Percentiles rank a stretch among this genome's conserved stretches.
Conservation (phyloP, 2,113 vertebrate species). For the Struthidea cinerea region DNA sequence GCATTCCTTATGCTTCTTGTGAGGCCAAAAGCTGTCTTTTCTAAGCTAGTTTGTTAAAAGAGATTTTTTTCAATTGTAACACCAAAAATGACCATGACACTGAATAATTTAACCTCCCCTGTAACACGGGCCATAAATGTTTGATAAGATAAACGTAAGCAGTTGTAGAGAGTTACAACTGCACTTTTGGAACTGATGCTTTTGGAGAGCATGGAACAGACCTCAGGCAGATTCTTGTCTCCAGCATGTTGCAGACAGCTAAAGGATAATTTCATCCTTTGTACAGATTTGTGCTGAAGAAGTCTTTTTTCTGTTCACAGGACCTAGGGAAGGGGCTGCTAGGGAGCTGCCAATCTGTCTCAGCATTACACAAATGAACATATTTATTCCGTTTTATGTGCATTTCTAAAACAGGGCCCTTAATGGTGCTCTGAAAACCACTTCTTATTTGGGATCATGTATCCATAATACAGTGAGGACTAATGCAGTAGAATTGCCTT, state of each 20-base stretch:
- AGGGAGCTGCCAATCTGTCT: not conserved
- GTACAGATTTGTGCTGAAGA: not conserved
- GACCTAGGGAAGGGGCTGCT: not conserved
- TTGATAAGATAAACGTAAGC: not conserved
- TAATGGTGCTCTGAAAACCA: not conserved
- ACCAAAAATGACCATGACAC: not conserved
- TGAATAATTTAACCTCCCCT: not conserved
- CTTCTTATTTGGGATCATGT: not conserved
- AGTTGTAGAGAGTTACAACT: not conserved
- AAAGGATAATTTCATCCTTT: not conserved
- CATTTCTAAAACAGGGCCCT: not conserved
- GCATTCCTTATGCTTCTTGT: not conserved
- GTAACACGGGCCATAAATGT: not conserved
- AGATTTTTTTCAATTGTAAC: not conserved
- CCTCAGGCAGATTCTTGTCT: not conserved
- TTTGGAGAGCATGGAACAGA: not conserved
- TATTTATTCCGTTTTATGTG: accelerated
- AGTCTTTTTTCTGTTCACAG: not conserved
- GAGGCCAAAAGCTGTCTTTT: not conserved
- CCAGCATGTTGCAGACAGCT: not conserved
- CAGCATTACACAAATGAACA: not conserved
- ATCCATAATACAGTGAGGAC: not conserved
- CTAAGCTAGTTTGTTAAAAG: not conserved
- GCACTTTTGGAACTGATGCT: not conserved
- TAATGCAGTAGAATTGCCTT: not conserved